These are phyloP conservation scores for Tympanoctomys barrerae DNA, from an alignment of 2,797 vertebrate genomes.

Conservation along the genomic window DNA sequence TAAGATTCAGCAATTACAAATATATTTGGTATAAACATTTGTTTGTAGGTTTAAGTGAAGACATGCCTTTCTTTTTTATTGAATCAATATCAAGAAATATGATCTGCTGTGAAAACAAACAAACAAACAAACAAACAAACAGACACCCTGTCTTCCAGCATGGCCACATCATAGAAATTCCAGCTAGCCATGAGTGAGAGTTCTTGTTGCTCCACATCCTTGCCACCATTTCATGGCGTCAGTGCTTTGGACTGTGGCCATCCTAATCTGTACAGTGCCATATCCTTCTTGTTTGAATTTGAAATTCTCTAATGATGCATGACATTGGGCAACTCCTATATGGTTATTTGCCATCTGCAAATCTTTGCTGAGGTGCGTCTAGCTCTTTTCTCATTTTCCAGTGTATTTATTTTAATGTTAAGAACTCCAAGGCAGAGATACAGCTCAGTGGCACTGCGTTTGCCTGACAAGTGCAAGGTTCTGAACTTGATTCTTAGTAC, in stretches of 20 bases:
- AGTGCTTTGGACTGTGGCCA: not conserved
- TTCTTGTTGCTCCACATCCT: not conserved
- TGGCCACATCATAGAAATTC: not conserved
- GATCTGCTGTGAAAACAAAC: not conserved
- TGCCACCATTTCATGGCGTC: not conserved
- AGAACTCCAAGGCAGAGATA: not conserved
- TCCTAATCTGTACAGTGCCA: not conserved
- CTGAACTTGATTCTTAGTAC: no score
- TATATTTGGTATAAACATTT: not conserved
- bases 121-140: not conserved
- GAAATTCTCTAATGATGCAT: not conserved
- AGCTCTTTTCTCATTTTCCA: conserved; percentile 13
- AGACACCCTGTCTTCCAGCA: not conserved
- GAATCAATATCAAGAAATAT: not conserved
- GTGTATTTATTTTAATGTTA: not conserved
- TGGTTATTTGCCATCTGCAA: not conserved
- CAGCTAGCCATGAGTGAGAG: not conserved
- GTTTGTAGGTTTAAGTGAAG: not conserved
- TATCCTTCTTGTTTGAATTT: not conserved
- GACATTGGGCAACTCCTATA: not conserved
- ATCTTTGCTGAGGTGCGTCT: not conserved
- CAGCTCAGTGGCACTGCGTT: no score
- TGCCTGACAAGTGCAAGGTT: no score
- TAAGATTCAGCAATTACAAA: not conserved
- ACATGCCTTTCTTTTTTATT: not conserved